Evolutionary conservation across 2,113 vertebrate species (phyloP).

Genomic region (Suricata suricatta): DNA sequence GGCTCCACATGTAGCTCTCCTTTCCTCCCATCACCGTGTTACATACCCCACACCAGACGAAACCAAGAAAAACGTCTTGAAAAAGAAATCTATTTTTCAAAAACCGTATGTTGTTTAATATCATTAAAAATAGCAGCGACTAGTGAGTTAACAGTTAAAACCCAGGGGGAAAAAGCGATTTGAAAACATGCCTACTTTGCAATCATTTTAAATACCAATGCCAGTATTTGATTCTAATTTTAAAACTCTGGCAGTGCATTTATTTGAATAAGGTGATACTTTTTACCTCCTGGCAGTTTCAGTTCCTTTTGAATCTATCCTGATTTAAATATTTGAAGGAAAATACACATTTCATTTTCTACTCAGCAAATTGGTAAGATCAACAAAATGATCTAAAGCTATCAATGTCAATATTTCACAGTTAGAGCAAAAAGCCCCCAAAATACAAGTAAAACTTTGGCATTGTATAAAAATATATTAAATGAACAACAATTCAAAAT

Average conservation of each 20-base stretch:
- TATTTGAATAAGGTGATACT: background rate
- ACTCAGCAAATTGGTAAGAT: background rate
- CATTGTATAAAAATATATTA: background rate
- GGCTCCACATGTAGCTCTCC: conserved; percentile 33
- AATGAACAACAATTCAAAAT: background rate
- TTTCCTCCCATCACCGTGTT: background rate
- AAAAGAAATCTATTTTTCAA: conserved; percentile 39
- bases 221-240: background rate
- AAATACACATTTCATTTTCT: background rate
- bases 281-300: background rate
- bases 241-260: background rate
- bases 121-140: background rate
- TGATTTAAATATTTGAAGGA: background rate
- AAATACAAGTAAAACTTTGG: background rate
- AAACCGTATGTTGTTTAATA: background rate
- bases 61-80: background rate
- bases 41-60: background rate
- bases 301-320: background rate
- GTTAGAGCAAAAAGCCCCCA: background rate
- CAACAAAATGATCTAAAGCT: background rate
- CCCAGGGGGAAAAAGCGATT: background rate
- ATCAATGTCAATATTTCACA: background rate
- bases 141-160: background rate
- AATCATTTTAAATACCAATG: background rate
- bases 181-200: background rate